Evolutionary conservation across 2,113 vertebrate genomes (phyloP), one percentile per base, ranked within the genome.

Genomic region (Silurus glanis): DNA sequence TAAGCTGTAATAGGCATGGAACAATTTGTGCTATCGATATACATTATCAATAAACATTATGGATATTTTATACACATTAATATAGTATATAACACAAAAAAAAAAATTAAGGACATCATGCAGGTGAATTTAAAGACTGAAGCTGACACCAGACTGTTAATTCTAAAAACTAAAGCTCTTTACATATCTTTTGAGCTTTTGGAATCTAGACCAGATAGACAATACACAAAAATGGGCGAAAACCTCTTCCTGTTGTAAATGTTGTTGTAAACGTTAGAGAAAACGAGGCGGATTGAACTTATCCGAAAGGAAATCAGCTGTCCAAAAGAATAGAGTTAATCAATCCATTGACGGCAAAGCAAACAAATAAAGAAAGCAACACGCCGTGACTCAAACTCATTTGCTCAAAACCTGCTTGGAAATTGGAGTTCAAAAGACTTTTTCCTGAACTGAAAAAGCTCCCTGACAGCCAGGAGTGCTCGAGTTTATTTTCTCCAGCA

Each of bases 401-500:
- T 86, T 80, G 47, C 37, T 47, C 62, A 9, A 12, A 45, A 80
- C 85, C n/a, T 19, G 23, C 62, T 69, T n/a, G 45, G 37, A 78
- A 85, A 75, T 78, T 66, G 59, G 14, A 79, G 49, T 53, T 80
- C 75, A 64, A 55, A 80, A 83, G 67, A 0, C 53, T 83, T 80
- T 37, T 17, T 47, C 10, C 25, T 37, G 45, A 53, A 23, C 64
- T 14, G 78, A 56, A 86, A 37, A 85, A 75, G 82, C 67, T 74
- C 51, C 67, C 83, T 87, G 86, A 87, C 86, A 87, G 82, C 67
- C 62, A 45, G 56, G 13, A 67, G 79, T 80, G 69, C 72, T 37
- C 0, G 85, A 90, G 89, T 90, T 85, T 94, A 93, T 94, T 94
- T 93, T 90, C 93, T 89, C 87, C 89, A 69, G 89, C 90, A 87